Conservation (phyloP, 2,113 vertebrate genomes). For the Cervus canadensis region DNA sequence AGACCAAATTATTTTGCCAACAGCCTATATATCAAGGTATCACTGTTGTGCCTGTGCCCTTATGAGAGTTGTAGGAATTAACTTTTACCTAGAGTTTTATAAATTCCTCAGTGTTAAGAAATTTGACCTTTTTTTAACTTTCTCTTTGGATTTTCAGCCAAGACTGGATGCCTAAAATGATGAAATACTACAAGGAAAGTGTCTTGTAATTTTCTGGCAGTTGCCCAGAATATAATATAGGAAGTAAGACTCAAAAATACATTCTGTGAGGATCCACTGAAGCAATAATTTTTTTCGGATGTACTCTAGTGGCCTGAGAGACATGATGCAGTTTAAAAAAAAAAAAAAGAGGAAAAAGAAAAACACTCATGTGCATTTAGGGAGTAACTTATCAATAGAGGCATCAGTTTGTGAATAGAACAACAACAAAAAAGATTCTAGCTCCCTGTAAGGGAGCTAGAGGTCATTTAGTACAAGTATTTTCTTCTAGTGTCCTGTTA, state of each 20-base stretch:
- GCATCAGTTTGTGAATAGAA: not conserved
- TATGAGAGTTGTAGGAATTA: not conserved
- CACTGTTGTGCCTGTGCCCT: not conserved
- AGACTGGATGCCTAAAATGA: constrained; percentile 32
- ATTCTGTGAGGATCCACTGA: not conserved
- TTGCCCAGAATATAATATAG: not conserved
- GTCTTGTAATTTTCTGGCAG: constrained; percentile 43
- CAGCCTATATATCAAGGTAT: not conserved
- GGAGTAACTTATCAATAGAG: not conserved
- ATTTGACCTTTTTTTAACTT: constrained; percentile 37
- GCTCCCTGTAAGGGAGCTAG: not conserved
- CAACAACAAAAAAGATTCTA: not conserved
- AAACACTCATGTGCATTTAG: not conserved
- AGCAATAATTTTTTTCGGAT: constrained; percentile 5
- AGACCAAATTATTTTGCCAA: not conserved
- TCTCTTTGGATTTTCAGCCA: constrained; percentile 1
- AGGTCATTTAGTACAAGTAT: not conserved
- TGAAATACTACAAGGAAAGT: constrained; percentile 43
- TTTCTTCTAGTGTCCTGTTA: not conserved
- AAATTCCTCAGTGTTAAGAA: constrained; percentile 32
- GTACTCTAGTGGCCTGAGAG: constrained; percentile 6
- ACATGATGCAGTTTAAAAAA: not conserved
- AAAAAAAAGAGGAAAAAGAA: not conserved
- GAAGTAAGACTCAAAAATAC: not conserved
- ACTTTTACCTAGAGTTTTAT: constrained; percentile 1